Evolutionary conservation across 1,140 invertebrate genomes (phyloP).

Genomic region (Drosophila orosa): DNA sequence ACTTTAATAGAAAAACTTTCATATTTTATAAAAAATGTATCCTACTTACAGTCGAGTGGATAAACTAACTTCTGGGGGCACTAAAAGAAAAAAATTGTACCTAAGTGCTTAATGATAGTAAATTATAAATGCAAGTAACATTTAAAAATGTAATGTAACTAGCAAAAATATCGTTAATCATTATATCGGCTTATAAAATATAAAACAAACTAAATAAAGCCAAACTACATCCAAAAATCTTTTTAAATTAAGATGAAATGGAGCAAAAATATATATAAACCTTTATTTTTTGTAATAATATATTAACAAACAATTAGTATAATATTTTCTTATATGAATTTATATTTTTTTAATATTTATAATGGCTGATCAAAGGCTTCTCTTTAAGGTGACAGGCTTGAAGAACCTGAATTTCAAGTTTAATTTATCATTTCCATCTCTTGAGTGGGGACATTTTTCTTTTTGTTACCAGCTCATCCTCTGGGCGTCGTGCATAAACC

Average conservation of each 20-base stretch:
- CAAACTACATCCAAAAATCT: too few relatives aligned
- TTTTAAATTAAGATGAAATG: too few relatives aligned
- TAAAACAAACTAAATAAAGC: too few relatives aligned
- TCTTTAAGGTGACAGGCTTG: too few relatives aligned
- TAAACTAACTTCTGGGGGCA: background rate
- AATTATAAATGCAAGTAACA: too few relatives aligned
- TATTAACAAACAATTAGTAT: too few relatives aligned
- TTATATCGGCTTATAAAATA: too few relatives aligned
- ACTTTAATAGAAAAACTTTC: constrained; percentile 35
- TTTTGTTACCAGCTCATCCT: background rate
- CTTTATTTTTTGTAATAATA: too few relatives aligned
- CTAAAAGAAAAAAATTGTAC: background rate
- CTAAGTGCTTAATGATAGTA: background rate
- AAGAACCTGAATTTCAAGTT: background rate
- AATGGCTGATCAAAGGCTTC: background rate
- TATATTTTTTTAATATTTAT: background rate
- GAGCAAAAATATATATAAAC: too few relatives aligned
- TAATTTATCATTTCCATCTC: constrained; percentile 1
- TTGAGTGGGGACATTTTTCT: background rate
- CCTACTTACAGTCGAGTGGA: background rate
- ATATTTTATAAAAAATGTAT: constrained; percentile 12
- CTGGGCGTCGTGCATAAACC: background rate
- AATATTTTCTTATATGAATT: too few relatives aligned
- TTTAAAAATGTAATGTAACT: too few relatives aligned
- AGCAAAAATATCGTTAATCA: too few relatives aligned